A percentile compares a stretch with the other conserved stretches of the same genome.
Conservation (phyloP, 2,888 invertebrate species). For the Ferdinandea cuprea region DNA sequence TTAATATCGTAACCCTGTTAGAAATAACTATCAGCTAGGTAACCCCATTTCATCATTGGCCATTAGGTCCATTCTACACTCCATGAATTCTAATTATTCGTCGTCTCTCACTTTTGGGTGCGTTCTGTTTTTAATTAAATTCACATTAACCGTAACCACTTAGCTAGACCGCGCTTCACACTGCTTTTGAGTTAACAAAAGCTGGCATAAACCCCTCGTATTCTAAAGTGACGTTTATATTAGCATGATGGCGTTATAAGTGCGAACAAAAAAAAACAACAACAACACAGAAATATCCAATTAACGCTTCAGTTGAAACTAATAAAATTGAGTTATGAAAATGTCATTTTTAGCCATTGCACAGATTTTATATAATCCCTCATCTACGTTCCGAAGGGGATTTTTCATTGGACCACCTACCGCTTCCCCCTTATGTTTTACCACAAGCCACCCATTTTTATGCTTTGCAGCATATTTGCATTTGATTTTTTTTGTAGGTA, state of each 20-base stretch:
- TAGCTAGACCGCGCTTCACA: constrained; percentile 29
- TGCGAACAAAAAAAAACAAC: constrained; percentile 11
- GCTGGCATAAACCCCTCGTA: constrained; percentile 27
- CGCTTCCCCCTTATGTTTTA: not conserved
- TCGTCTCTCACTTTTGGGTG: constrained; percentile 11
- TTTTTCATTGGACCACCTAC: not conserved
- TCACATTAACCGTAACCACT: constrained; percentile 14
- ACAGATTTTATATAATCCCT: constrained; percentile 36
- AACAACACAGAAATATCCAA: constrained; percentile 24
- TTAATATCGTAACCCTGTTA: not conserved
- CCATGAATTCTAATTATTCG: constrained; percentile 14
- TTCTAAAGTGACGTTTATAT: constrained; percentile 41
- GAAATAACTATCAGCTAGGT: not conserved
- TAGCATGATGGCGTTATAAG: constrained; percentile 14
- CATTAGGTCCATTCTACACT: not conserved
- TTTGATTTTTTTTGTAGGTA: not conserved
- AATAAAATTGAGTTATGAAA: constrained; percentile 61
- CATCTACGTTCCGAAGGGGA: not conserved
- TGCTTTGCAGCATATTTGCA: constrained; percentile 8
- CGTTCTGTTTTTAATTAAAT: constrained; percentile 3
- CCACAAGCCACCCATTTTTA: not conserved
- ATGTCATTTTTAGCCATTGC: constrained; percentile 49
- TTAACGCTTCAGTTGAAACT: constrained; percentile 53
- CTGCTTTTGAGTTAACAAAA: constrained; percentile 35
- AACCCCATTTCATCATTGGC: not conserved